Percentiles rank a stretch among this genome's conserved stretches.
Evolutionary conservation across 2,888 invertebrate species (phyloP).

Genomic region (Phragmatobia fuliginosa): DNA sequence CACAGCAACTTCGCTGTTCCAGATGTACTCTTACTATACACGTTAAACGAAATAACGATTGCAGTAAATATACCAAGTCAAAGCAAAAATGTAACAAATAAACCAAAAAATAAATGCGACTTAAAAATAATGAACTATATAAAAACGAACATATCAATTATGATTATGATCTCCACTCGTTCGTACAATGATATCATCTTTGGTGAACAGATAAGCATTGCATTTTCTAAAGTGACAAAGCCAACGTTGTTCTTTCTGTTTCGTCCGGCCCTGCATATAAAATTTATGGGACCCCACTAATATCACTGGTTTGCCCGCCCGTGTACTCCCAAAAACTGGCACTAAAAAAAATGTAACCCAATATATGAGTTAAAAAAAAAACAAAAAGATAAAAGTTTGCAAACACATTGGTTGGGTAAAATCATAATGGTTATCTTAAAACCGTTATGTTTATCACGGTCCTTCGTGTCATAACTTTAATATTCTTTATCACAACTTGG

Average conservation of each 20-base stretch:
- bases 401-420: background rate
- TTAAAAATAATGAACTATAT: conserved; percentile 2
- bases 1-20: background rate
- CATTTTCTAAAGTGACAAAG: conserved; percentile 50
- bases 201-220: conserved; percentile 57
- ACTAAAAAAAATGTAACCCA: conserved; percentile 22
- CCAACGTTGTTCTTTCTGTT: conserved; percentile 48
- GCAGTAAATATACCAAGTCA: background rate
- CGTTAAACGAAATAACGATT: background rate
- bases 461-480: background rate
- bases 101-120: background rate
- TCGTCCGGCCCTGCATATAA: conserved; percentile 34
- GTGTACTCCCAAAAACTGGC: conserved; percentile 45
- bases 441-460: background rate
- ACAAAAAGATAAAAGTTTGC: background rate
- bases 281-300: conserved; percentile 56
- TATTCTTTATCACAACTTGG: background rate
- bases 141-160: conserved; percentile 21
- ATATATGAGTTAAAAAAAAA: background rate
- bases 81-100: background rate
- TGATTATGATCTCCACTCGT: conserved; percentile 63
- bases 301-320: conserved; percentile 58
- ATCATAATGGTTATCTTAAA: background rate
- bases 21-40: background rate
- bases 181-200: conserved; percentile 57